Conservation (phyloP, 2,888 invertebrate species). For the Caradrina clavipalpis region DNA sequence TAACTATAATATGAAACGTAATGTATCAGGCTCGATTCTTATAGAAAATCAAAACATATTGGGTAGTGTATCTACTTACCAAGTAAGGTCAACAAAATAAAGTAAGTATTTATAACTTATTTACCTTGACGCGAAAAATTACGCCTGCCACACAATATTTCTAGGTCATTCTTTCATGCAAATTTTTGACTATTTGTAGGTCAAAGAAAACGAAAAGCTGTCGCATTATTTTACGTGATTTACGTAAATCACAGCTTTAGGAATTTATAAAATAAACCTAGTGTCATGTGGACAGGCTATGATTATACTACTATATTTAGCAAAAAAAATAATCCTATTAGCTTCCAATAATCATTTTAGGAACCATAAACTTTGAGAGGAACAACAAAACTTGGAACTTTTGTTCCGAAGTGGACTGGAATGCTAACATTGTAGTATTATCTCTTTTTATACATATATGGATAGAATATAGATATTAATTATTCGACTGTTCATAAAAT, state of each 20-base stretch:
- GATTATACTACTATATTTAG: background rate
- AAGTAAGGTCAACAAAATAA: slow-evolving; percentile 5
- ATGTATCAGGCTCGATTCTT: background rate
- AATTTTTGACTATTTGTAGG: slow-evolving; percentile 29
- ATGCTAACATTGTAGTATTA: no score
- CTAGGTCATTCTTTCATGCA: slow-evolving; percentile 40
- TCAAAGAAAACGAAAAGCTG: slow-evolving; percentile 24
- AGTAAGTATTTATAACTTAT: slow-evolving; percentile 10
- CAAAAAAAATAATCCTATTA: background rate
- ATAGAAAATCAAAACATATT: background rate
- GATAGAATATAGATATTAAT: no score
- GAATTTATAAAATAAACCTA: no score
- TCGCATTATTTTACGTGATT: background rate
- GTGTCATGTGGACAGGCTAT: background rate
- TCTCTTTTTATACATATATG: no score
- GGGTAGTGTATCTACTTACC: background rate
- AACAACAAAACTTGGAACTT: no score
- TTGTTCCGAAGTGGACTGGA: no score
- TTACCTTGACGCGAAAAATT: slow-evolving; percentile 21
- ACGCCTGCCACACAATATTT: background rate
- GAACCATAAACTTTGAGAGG: no score
- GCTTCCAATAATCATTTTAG: no score
- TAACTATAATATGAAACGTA: no score
- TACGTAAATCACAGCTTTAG: no score
- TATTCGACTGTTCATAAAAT: background rate